Base-by-base conservation (phyloP, 1,140 invertebrate genomes). In the Ceratina australensis region DNA sequence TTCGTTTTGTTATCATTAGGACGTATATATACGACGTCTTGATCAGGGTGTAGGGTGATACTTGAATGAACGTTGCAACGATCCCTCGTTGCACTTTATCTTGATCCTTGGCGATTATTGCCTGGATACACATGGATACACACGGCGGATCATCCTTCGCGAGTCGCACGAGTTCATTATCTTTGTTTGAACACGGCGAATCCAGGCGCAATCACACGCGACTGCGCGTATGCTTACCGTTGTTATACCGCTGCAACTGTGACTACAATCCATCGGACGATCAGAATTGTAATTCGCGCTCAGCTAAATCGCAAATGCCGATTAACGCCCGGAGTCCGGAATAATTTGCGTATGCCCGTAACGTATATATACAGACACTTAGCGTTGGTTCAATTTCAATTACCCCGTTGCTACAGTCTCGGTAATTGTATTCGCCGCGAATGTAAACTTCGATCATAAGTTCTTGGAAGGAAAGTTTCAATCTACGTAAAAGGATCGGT, bases 301-400 rank as follows among this genome's bases (percentile, higher is more conserved):
- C 28, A 33, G 28, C 4, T 24, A 24, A 59, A 20, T 69, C 67
- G 20, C 56, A 33, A 8, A 28, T 8, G 12, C 0, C 54, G 26
- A 72, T 75, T 47, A 57, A 57, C 52, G 28, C 28, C 28, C 5
- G 28, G 28, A 33, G 15, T 18, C 63, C 16, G 12, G 3, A 8
- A 24, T 26, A 47, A 15, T 66, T 66, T 28, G 26, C 2, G 28
- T 12, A 56, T 56, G 20, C 20, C n/a, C n/a, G n/a, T n/a, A n/a
- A n/a, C n/a, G n/a, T n/a, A n/a, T n/a, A n/a, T n/a, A n/a, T n/a
- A 56, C 54, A 7, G 24, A 63, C n/a, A 42, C 18, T 74, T 66
- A 56, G 28, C 5, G 47, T 66, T 63, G 52, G 54, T 67, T 49
- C 47, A 8, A 5, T 61, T 74, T 20, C 50, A 66, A 74, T 74